Percentiles rank a stretch among this genome's conserved stretches.
phyloP scores from a whole-genome alignment of 1,140 invertebrate species.

The Chrysomallon squamiferum region DNA sequence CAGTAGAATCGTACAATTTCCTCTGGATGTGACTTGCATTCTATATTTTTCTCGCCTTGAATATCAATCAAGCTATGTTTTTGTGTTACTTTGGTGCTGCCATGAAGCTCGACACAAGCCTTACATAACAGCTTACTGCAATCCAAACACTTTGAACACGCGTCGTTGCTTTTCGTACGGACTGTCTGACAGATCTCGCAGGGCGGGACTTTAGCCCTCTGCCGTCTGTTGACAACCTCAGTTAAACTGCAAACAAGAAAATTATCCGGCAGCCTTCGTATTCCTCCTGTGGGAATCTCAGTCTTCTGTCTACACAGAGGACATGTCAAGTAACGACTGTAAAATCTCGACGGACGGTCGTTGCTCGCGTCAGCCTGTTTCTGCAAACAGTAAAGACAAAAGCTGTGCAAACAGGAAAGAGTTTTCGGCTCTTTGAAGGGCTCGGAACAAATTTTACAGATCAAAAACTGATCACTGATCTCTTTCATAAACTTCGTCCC shows the following conservation, averaged over 20 bases:
- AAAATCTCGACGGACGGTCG: slow-evolving; percentile 38
- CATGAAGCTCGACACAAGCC: slow-evolving; percentile 58
- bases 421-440: slow-evolving; percentile 73
- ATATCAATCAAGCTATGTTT: slow-evolving; percentile 62
- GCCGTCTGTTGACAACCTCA: slow-evolving; percentile 47
- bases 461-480: slow-evolving; percentile 64
- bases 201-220: slow-evolving; percentile 38
- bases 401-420: slow-evolving; percentile 89
- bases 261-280: slow-evolving; percentile 61
- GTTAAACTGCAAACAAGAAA: slow-evolving; percentile 61
- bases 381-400: slow-evolving; percentile 81
- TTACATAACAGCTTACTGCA: slow-evolving; percentile 62
- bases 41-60: slow-evolving; percentile 61
- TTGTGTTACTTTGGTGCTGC: slow-evolving; percentile 59
- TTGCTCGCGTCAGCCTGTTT: slow-evolving; percentile 55
- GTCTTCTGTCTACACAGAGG: slow-evolving; percentile 63
- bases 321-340: slow-evolving; percentile 57
- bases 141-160: slow-evolving; percentile 61
- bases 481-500: slow-evolving; percentile 60
- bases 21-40: slow-evolving; percentile 60
- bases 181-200: slow-evolving; percentile 61
- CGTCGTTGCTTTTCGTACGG: slow-evolving; percentile 39
- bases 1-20: slow-evolving; percentile 63
- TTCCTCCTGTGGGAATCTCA: slow-evolving; percentile 60
- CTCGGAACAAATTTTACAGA: slow-evolving; percentile 64